phyloP scores from a whole-genome alignment of 2,113 vertebrate genomes.

The Indicator indicator region DNA sequence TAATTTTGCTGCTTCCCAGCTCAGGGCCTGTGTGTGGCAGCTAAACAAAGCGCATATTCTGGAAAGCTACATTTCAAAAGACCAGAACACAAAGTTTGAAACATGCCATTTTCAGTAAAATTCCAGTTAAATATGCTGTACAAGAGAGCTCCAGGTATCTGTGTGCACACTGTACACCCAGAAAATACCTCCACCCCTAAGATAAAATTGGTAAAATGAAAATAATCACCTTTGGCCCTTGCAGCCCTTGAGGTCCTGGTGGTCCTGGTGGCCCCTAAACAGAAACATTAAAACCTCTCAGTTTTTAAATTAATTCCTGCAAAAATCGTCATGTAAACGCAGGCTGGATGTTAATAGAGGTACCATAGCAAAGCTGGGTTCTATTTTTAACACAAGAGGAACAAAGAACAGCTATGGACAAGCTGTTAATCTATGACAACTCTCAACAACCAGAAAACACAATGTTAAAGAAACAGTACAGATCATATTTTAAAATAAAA shows the following conservation, averaged over 20 bases:
- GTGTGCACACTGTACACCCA: fast-evolving
- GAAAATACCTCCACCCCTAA: background rate
- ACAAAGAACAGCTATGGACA: background rate
- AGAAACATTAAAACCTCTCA: slow-evolving; percentile 53
- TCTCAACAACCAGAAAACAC: background rate
- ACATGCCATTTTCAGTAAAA: background rate
- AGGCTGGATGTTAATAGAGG: background rate
- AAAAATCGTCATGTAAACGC: background rate
- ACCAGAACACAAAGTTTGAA: background rate
- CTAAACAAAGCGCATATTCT: background rate
- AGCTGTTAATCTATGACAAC: background rate
- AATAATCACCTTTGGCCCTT: slow-evolving; percentile 87
- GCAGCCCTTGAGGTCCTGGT: slow-evolving; percentile 85
- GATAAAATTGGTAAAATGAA: background rate
- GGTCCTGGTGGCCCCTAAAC: slow-evolving; percentile 90
- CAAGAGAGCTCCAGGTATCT: background rate
- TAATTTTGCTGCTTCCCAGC: background rate
- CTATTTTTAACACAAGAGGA: background rate
- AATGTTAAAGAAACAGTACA: background rate
- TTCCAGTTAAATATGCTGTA: background rate
- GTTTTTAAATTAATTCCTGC: background rate
- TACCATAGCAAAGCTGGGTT: background rate
- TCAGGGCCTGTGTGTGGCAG: background rate
- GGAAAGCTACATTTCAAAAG: background rate
- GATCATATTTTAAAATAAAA: background rate